Conservation (phyloP, 2,113 vertebrate species). For the Pipa parva region DNA sequence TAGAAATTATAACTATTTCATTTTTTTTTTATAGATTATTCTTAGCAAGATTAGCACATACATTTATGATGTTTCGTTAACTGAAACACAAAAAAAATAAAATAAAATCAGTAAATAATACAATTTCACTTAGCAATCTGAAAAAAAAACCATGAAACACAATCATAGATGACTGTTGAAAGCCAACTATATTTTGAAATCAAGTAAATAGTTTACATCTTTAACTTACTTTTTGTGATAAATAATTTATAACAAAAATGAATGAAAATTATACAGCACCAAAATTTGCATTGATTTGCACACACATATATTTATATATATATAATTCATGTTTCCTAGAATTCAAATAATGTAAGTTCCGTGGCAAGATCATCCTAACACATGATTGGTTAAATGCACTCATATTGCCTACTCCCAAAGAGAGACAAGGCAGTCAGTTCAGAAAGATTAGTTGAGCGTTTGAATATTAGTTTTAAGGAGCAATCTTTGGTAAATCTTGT, state of each 20-base stretch:
- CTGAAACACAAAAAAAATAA: neutral
- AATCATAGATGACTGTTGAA: slow-evolving; percentile 26
- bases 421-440: neutral
- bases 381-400: slow-evolving; percentile 4
- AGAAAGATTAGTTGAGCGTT: slow-evolving; percentile 1
- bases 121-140: slow-evolving; percentile 9
- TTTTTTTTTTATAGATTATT: slow-evolving; percentile 7
- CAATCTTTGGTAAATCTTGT: slow-evolving; percentile 18
- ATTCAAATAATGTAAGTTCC: slow-evolving; percentile 34
- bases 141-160: slow-evolving; percentile 31
- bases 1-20: no score
- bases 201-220: slow-evolving; percentile 30
- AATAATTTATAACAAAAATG: slow-evolving; percentile 36
- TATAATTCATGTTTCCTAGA: slow-evolving; percentile 30
- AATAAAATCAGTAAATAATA: neutral
- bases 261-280: slow-evolving; percentile 36
- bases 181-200: slow-evolving; percentile 33
- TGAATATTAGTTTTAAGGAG: neutral
- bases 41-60: neutral
- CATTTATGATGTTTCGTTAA: neutral
- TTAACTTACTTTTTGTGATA: slow-evolving; percentile 29
- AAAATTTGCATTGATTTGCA: slow-evolving; percentile 43
- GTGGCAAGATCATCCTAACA: slow-evolving; percentile 33
- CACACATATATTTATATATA: slow-evolving; percentile 25
- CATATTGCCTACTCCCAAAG: neutral